These are phyloP conservation scores for Sycon ciliatum DNA, from an alignment of 37 sponge, comb jelly and placozoan genomes.

Conservation along the genomic window DNA sequence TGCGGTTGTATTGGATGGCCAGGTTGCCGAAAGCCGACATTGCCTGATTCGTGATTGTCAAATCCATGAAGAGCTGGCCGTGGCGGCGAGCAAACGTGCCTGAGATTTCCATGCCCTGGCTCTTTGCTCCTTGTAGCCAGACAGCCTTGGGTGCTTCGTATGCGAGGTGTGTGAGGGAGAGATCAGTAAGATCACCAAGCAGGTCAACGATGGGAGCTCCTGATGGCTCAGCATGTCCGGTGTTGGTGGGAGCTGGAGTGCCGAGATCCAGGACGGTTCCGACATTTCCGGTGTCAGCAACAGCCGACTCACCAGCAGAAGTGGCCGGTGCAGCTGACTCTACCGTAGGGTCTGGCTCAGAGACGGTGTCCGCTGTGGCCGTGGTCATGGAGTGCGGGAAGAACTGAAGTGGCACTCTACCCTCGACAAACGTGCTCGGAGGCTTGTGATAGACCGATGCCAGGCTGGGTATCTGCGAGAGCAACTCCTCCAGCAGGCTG, in stretches of 20 bases:
- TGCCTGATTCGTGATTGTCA: conserved; percentile 78
- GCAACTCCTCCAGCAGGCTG: conserved; percentile 85
- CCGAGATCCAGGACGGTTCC: too few relatives aligned
- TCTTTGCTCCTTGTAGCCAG: conserved; percentile 51
- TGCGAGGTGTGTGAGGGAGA: not conserved
- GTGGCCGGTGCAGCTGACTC: too few relatives aligned
- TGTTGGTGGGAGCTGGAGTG: too few relatives aligned
- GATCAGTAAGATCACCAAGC: conserved; percentile 45
- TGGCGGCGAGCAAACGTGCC: conserved; percentile 69
- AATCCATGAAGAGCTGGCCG: conserved; percentile 67
- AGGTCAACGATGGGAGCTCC: conserved; percentile 32
- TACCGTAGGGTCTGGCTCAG: too few relatives aligned
- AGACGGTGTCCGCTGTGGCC: too few relatives aligned
- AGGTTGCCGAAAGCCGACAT: conserved; percentile 74
- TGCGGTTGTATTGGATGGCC: conserved; percentile 95
- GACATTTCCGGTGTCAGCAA: too few relatives aligned
- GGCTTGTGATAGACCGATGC: conserved; percentile 99
- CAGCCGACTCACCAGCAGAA: too few relatives aligned
- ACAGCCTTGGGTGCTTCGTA: conserved; percentile 34
- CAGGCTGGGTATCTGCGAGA: conserved; percentile 89
- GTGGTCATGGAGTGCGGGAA: too few relatives aligned
- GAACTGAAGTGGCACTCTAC: conserved; percentile 78
- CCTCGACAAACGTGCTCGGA: conserved; percentile 92
- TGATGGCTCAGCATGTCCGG: too few relatives aligned
- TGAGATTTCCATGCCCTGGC: conserved; percentile 77